Evolutionary conservation across 1,140 invertebrate genomes (phyloP), one percentile per base, ranked within the genome.

Genomic region (Drosophila auraria): DNA sequence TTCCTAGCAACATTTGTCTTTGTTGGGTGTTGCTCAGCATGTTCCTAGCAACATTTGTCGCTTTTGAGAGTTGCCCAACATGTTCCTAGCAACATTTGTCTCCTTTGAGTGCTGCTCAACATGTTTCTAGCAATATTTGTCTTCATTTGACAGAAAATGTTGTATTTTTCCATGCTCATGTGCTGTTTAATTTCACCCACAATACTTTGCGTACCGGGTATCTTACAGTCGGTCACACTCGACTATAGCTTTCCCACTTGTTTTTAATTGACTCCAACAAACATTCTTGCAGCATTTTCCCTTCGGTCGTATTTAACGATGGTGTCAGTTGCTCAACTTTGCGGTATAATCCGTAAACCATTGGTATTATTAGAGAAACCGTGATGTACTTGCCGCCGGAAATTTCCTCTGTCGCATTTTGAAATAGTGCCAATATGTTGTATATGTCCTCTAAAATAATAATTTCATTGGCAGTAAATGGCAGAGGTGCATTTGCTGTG

Each of bases 381-480:
- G 53, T 36, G 15, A 51, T 30, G 50, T 51, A 54, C 30, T 45
- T 25, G 27, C 17, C 27, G 8, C 45, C 45, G 17, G 20, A 62
- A 49, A 50, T 49, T 38, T 62, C 15, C 7, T 62, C 20, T n/a
- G 25, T 50, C 7, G 33, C 45, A 47, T 50, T 20, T 23, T 38
- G 53, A 23, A 50, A 62, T 49, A 51, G 20, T 14, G 27, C 2
- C 30, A 61, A 25, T 40, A 51, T 23, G 30, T 51, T 62, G 30
- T 20, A 45, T 25, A 62, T 50, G 9, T 51, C 20, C 20, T 51
- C 49, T 30, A 63, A 51, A 17, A 63, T 51, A 42, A 50, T 63
- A 1, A 63, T 33, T 58, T 66, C 20, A 12, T 66, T 44, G 33
- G 30, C 54, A 58, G 42, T 45, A 66, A 66, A 58, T 25, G n/a